Conservation (phyloP, 1,140 invertebrate species). For the Copidosoma floridanum region DNA sequence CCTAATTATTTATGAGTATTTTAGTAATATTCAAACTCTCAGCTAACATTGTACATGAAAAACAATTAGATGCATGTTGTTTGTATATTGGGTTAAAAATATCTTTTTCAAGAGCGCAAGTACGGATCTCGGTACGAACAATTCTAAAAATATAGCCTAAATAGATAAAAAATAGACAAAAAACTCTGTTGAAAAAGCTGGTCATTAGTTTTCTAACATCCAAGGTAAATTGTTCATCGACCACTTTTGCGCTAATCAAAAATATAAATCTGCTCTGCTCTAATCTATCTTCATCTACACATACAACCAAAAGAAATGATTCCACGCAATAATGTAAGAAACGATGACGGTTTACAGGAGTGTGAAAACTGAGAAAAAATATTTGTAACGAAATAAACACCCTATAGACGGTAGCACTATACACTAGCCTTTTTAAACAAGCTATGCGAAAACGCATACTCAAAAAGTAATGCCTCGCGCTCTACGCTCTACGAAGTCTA, state of each 20-base stretch:
- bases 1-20: neutral
- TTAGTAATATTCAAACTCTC: neutral
- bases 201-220: neutral
- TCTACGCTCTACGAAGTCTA: neutral
- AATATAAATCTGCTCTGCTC: neutral
- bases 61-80: too few relatives aligned
- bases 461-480: neutral
- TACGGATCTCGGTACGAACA: too few relatives aligned
- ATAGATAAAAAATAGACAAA: constrained; percentile 19
- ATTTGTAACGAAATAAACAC: constrained; percentile 1
- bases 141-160: neutral
- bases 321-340: neutral
- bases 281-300: constrained; percentile 7
- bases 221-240: constrained; percentile 9
- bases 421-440: constrained; percentile 8
- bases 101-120: too few relatives aligned
- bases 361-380: neutral
- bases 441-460: neutral
- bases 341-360: neutral
- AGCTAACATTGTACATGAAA: too few relatives aligned
- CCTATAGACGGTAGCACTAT: neutral
- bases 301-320: neutral
- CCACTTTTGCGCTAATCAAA: neutral
- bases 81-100: too few relatives aligned
- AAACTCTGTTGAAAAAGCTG: neutral